Conservation (phyloP, 2,113 vertebrate species). For the Peucedramus taeniatus region DNA sequence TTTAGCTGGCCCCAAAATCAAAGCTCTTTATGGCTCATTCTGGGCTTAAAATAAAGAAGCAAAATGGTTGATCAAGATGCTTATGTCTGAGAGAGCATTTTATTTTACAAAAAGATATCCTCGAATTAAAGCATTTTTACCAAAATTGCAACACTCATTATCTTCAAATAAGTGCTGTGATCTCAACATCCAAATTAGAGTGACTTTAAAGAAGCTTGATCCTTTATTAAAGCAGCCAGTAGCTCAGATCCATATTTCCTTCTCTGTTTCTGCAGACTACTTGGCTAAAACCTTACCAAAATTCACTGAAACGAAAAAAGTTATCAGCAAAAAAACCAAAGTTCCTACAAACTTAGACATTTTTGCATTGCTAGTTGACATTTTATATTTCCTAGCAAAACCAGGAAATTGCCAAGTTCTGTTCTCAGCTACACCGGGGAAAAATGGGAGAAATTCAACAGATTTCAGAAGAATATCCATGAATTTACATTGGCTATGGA, state of each 20-base stretch:
- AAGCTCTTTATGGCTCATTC: neutral
- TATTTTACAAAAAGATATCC: neutral
- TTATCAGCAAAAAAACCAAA: neutral
- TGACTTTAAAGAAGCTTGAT: neutral
- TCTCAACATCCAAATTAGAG: neutral
- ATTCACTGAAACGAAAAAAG: neutral
- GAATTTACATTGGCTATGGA: neutral
- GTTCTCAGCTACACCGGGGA: neutral
- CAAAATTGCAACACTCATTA: neutral
- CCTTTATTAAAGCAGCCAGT: neutral
- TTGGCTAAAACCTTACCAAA: neutral
- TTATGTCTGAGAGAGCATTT: neutral
- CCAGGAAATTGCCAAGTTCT: neutral
- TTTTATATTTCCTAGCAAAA: slow-evolving; percentile 2
- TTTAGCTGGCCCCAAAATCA: neutral
- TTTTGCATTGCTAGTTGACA: neutral
- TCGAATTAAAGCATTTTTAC: neutral
- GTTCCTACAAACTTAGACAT: neutral
- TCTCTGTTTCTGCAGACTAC: neutral
- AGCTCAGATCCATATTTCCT: neutral
- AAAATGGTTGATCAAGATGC: neutral
- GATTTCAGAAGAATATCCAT: neutral
- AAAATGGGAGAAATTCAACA: neutral
- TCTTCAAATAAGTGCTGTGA: neutral
- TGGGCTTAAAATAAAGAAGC: neutral